Conservation (phyloP, 2,797 vertebrate species). For the Scleropages formosus region DNA sequence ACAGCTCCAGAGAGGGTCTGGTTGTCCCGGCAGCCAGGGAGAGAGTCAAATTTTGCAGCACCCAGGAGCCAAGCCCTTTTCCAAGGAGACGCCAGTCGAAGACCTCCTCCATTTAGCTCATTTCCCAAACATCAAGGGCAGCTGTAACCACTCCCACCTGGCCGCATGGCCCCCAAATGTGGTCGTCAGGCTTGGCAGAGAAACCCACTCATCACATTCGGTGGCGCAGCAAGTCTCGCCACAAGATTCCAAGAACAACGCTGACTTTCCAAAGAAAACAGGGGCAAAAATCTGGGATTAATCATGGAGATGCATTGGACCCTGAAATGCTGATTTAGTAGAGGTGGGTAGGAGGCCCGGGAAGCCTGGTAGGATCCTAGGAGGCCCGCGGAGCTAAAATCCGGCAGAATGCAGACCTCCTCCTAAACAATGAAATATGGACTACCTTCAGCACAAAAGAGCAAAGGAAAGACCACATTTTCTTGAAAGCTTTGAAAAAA, state of each 20-base stretch:
- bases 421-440: not conserved
- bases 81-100: not conserved
- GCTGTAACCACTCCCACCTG: not conserved
- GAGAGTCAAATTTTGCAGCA: not conserved
- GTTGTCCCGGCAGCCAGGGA: not conserved
- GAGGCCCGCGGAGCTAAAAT: not conserved
- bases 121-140: not conserved
- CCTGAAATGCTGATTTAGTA: constrained; percentile 13
- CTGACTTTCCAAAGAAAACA: constrained; percentile 26
- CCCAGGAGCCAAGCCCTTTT: not conserved
- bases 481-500: too few relatives aligned
- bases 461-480: too few relatives aligned
- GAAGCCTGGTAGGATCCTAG: too few relatives aligned
- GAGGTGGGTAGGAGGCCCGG: not conserved
- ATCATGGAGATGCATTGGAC: constrained; percentile 2
- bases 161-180: not conserved
- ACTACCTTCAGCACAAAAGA: too few relatives aligned
- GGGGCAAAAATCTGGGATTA: constrained; percentile 27
- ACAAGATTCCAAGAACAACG: constrained; percentile 22
- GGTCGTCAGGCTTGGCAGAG: constrained; percentile 12
- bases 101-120: not conserved
- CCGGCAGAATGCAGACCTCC: not conserved
- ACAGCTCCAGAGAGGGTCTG: too few relatives aligned
- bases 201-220: constrained; percentile 4
- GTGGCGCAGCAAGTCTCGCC: constrained; percentile 2